Evolutionary conservation across 2,797 vertebrate genomes (phyloP).

Genomic region (Typhlichthys eigenmanni): DNA sequence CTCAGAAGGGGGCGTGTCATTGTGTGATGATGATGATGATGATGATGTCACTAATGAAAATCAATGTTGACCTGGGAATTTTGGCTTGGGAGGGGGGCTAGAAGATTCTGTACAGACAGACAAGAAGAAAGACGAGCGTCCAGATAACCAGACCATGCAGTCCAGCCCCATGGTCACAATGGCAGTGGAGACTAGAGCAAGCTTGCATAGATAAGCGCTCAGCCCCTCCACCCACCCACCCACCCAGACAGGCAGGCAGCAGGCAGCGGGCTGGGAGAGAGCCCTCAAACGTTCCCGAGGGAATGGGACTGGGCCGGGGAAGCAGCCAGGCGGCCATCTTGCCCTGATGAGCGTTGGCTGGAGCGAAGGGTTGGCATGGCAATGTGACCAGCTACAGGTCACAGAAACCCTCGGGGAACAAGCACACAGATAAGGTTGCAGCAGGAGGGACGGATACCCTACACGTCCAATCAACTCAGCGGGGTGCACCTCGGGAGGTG

Average conservation of each 20-base stretch:
- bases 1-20: conserved; percentile 3
- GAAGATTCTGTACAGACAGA: conserved; percentile 8
- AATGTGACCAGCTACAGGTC: conserved; percentile 68
- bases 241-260: conserved; percentile 29
- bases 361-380: conserved; percentile 21
- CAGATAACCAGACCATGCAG: conserved; percentile 40
- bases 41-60: conserved; percentile 32
- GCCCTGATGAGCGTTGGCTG: conserved; percentile 31
- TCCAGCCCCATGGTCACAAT: conserved; percentile 19
- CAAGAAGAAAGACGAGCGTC: not conserved
- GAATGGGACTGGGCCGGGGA: conserved; percentile 62
- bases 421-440: conserved; percentile 70
- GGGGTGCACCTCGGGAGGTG: conserved; percentile 47
- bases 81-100: not conserved
- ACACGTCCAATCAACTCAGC: conserved; percentile 40
- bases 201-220: conserved; percentile 37
- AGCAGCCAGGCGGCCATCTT: conserved; percentile 54
- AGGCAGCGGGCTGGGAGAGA: conserved; percentile 52
- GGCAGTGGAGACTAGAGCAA: conserved; percentile 19
- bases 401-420: conserved; percentile 56
- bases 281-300: conserved; percentile 61
- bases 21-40: conserved; percentile 9
- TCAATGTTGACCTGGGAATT: conserved; percentile 18
- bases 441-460: conserved; percentile 40
- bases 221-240: conserved; percentile 10